Base-by-base conservation (phyloP, 2,888 invertebrate genomes). In the Poecilobothrus nobilitatus region DNA sequence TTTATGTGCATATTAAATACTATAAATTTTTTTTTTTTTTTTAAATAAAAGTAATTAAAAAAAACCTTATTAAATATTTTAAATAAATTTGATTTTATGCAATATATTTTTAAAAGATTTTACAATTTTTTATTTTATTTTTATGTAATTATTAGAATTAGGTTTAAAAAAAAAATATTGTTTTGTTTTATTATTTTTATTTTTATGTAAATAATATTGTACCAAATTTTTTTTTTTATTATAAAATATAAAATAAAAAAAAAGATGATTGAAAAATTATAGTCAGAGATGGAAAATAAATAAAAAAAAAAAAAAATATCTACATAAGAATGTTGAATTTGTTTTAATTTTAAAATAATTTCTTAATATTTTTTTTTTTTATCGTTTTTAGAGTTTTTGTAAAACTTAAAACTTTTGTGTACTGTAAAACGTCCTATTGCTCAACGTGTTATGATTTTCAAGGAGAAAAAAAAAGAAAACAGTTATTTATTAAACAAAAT, bases 41-140 rank as follows among this genome's bases (percentile, higher is more conserved):
- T 67, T 72, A 71, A 71, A 70, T 71, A 70, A 70, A 71, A 69
- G 66, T 68, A 71, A 72, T 73, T 72, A n/a, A n/a, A n/a, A 72
- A 21, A 20, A 71, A 33, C 2, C 9, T 6, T 27, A 63, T 27
- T 6, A 27, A 21, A 21, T n/a, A 27, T 64, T 22, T 15, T 18
- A 64, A 64, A 9, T 21, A 27, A 64, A 18, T 64, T 27, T 27
- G 20, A 27, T 64, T 33, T 21, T 33, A 64, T 64, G 64, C 64
- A 64, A 22, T 27, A 33, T 64, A 63, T 21, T 63, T 20, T 20
- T 63, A 21, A 21, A 21, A n/a, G n/a, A 10, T 21, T 63, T 63
- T 18, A 18, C 63, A 63, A 63, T 12, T 22, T 63, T 64, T 21
- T 22, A 9, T 33, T 33, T 64, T 4, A 22, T n/a, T n/a, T 20